These are phyloP conservation scores for Fregata magnificens DNA, from an alignment of 2,113 vertebrate genomes.

Conservation along the genomic window DNA sequence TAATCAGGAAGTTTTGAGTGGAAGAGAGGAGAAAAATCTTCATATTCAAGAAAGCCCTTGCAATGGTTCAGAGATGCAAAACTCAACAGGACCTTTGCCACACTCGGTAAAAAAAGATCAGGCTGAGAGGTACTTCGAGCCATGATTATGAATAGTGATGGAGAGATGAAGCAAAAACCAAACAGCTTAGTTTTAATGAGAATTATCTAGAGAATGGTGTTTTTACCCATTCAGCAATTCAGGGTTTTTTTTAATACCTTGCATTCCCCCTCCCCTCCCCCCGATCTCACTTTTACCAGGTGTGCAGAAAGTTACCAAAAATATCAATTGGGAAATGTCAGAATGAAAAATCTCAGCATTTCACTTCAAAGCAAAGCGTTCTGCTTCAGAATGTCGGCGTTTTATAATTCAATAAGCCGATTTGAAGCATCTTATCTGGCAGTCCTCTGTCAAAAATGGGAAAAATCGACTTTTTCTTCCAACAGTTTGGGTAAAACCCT, in stretches of 20 bases:
- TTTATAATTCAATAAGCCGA: constrained; percentile 52
- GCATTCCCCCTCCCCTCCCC: too few species aligned
- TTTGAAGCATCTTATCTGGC: constrained; percentile 54
- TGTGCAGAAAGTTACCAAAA: constrained; percentile 38
- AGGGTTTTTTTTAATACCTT: background rate
- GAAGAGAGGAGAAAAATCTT: background rate
- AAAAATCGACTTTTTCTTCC: constrained; percentile 31
- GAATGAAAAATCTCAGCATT: constrained; percentile 50
- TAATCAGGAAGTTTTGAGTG: background rate
- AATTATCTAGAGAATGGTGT: background rate
- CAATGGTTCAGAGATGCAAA: background rate
- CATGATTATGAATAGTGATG: background rate
- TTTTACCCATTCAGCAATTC: background rate
- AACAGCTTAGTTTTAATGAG: background rate
- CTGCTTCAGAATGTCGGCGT: background rate
- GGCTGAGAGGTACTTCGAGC: background rate
- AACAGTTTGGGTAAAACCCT: background rate
- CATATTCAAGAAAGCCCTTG: rapidly evolving
- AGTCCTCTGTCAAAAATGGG: constrained; percentile 27
- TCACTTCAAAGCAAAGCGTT: constrained; percentile 48
- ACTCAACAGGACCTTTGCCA: background rate
- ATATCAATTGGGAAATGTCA: constrained; percentile 48
- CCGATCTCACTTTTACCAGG: constrained; percentile 21
- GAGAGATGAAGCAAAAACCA: background rate
- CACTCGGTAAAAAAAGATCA: background rate